These are phyloP conservation scores for Ladona fulva DNA, from an alignment of 1,140 invertebrate species.

Conservation along the genomic window DNA sequence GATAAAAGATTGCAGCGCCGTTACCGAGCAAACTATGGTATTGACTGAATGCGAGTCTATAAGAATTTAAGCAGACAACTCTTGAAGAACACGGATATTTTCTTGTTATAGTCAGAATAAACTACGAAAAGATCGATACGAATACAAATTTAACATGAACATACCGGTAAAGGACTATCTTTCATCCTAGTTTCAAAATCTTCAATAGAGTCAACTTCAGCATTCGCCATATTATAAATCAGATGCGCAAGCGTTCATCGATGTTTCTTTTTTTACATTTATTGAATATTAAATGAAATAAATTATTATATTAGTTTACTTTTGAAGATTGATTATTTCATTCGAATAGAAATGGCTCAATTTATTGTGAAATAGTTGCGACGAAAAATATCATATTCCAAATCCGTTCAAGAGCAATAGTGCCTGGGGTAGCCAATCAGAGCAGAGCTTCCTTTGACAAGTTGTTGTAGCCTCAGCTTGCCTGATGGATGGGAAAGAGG, in stretches of 20 bases:
- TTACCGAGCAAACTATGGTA: not conserved
- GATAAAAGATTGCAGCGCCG: not conserved
- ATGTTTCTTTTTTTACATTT: not conserved
- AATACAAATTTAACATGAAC: not conserved
- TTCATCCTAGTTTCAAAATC: not conserved
- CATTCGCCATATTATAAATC: not conserved
- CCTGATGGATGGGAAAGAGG: slow-evolving; percentile 2
- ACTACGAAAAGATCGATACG: not conserved
- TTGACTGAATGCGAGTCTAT: slow-evolving; percentile 4
- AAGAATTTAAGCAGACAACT: not conserved
- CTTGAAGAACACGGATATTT: not conserved
- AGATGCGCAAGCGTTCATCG: not conserved
- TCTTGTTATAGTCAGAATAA: not conserved
- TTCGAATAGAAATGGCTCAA: not conserved
- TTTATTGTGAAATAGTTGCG: not conserved
- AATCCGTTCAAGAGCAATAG: not conserved
- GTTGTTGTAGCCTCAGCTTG: slow-evolving; percentile 7
- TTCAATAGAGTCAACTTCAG: not conserved
- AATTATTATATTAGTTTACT: not conserved
- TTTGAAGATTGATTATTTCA: too few species aligned
- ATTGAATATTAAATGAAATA: not conserved
- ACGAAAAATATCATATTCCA: not conserved
- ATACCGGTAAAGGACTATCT: not conserved
- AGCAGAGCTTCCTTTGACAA: slow-evolving; percentile 8
- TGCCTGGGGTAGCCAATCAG: not conserved